Evolutionary conservation across 2,888 invertebrate species (phyloP), one percentile per base, ranked within the genome.

Genomic region (Drosophila mimetica): DNA sequence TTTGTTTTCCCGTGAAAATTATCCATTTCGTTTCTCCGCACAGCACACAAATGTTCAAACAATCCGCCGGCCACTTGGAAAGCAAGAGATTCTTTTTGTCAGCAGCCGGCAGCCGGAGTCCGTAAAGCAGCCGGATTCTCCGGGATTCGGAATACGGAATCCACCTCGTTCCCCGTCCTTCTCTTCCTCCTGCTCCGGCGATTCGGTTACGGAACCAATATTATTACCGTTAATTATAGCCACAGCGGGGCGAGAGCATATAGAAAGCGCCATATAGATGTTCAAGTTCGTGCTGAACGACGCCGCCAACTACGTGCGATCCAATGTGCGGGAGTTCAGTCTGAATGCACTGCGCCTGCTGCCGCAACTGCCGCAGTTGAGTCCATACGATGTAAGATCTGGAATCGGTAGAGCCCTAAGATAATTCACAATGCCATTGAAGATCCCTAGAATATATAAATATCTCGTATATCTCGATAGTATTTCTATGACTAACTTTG

Each of bases 331-430:
- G 59, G 79, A 89, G 8, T 74, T 86, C 30, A 80, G 90, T 30
- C 76, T 82, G 36, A 79, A 77, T 55, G 82, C 89, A 16, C 48
- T 83, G 34, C 82, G 80, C 8, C 81, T 88, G 34, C 71, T 81
- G 20, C 75, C 89, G 13, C 89, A 90, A 54, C 61, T 89, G 64
- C 90, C 91, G 0, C 90, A 92, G 55, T 76, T 92, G 16, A 91
- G 92, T 47, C 91, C 92, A 4, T 91, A 92, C 84, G 92, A 92
- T 89, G 92, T 92, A 80, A 91, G 91, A 58, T 8, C 14, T 4
- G 2, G 32, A 16, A 13, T 28, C 13, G 16, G 14, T 9, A 50
- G 57, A 37, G 2, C 5, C 13, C 5, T 20, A 13, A 2, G 2
- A 13, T 2, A 41, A 13, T 20, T 13, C 11, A 11, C 30, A 13